Evolutionary conservation across 2,888 invertebrate species (phyloP).

Genomic region (Theretra japonica): DNA sequence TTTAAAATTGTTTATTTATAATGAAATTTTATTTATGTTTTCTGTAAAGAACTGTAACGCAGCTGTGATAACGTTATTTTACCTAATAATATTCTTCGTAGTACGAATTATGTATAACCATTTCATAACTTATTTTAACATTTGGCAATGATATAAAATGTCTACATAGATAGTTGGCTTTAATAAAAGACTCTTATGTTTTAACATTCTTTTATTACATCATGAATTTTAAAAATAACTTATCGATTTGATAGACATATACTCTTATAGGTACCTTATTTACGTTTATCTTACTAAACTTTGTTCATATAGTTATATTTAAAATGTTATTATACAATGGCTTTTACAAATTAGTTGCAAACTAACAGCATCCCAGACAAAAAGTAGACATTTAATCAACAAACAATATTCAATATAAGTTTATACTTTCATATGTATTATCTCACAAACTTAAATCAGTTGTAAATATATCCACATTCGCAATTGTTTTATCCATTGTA

Average conservation of each 20-base stretch:
- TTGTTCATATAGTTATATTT: conserved; percentile 65
- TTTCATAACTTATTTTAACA: neutral
- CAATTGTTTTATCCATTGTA: neutral
- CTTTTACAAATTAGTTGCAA: conserved; percentile 31
- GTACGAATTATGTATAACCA: conserved; percentile 41
- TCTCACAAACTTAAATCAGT: neutral
- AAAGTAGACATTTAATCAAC: neutral
- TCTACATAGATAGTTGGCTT: neutral
- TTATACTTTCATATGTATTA: neutral
- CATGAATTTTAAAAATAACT: conserved; percentile 70
- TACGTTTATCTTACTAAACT: conserved; percentile 53
- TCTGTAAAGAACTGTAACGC: conserved; percentile 43
- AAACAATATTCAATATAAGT: neutral
- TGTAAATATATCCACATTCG: neutral
- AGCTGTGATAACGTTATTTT: conserved; percentile 49
- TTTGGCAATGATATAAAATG: neutral
- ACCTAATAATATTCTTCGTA: conserved; percentile 35
- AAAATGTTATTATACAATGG: conserved; percentile 30
- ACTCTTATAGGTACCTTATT: conserved; percentile 56
- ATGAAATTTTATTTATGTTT: conserved; percentile 32
- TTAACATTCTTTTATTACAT: conserved; percentile 67
- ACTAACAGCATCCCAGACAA: conserved; percentile 13
- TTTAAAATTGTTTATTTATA: neutral
- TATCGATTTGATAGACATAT: conserved; percentile 50
- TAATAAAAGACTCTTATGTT: conserved; percentile 31